Evolutionary conservation across 2,113 vertebrate species (phyloP), one percentile per base, ranked within the genome.

Genomic region (Callaeas wilsoni): DNA sequence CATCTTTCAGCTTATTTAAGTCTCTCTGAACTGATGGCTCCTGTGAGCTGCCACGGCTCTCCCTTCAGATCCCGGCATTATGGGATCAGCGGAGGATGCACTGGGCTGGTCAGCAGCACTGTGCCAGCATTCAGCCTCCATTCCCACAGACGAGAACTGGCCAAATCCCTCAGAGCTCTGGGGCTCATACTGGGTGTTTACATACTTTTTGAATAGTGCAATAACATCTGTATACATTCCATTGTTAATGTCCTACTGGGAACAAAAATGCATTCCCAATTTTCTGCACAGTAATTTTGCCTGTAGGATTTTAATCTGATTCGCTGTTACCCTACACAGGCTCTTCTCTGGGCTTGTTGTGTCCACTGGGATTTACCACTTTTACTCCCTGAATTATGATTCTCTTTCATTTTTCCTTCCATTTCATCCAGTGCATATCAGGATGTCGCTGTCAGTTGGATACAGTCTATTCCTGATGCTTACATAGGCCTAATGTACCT

Each of bases 321-420:
- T 19, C 0, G 0, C 23, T 26, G 4, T n/a, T 47, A 20, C 47
- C 27, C 64, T 32, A 0, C 70, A 41, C 0, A 0, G 37, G 16
- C 15, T 69, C 65, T 37, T 27, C 59, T 42, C 18, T 41, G 16
- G 25, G 16, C 44, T 46, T 56, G 23, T 17, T 63, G 10, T 32
- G 13, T 21, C 60, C 56, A 12, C 46, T 25, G 1, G 7, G 12
- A 57, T 52, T 44, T 80, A n/a, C 65, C 39, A 4, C 15, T 84
- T 89, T 17, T 37, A 6, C 55, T 50, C 59, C 47, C 23, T 35
- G 8, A 39, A 20, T 53, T 30, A 20, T 21, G 20, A 2, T 47
- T 70, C 57, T 10, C 33, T 41, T 52, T 52, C 27, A 11, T 19
- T 73, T 83, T 32, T 30, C n/a, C 56, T 91, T 55, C 55, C n/a